Conservation (phyloP, 2,113 vertebrate species). For the Calyptomena viridis region DNA sequence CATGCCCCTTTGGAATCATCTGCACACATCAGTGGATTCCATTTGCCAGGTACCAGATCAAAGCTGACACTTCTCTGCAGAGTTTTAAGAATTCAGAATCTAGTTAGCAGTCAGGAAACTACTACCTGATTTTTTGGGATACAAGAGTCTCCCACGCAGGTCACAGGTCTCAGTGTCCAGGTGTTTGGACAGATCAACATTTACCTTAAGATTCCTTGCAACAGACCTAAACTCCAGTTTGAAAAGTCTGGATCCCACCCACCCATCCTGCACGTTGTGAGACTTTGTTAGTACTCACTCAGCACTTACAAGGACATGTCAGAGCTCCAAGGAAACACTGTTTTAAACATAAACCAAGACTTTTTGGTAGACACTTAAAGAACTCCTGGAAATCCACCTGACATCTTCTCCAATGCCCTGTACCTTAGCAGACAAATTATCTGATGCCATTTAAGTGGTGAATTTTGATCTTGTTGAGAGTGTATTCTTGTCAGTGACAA, state of each 20-base stretch:
- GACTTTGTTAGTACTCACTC: not conserved
- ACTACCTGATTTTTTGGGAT: not conserved
- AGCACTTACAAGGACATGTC: not conserved
- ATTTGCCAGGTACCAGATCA: not conserved
- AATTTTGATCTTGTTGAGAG: not conserved
- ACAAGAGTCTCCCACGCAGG: too few species aligned
- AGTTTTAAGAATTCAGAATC: not conserved
- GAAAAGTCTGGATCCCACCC: not conserved
- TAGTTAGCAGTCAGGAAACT: not conserved
- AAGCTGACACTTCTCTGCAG: not conserved
- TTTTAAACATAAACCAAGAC: not conserved
- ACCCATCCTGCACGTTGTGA: not conserved
- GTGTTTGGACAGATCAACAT: not conserved
- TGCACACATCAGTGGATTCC: not conserved
- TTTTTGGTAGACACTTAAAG: not conserved
- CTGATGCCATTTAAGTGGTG: not conserved
- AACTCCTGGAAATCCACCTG: not conserved
- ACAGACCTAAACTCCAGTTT: not conserved
- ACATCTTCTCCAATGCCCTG: not conserved
- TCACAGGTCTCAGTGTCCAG: accelerated
- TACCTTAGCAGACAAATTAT: not conserved
- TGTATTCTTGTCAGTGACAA: not conserved
- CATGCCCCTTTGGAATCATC: accelerated
- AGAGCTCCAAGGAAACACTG: not conserved
- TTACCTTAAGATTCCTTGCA: not conserved